Conservation (phyloP, 1,140 invertebrate species). For the Calosoma granatense region DNA sequence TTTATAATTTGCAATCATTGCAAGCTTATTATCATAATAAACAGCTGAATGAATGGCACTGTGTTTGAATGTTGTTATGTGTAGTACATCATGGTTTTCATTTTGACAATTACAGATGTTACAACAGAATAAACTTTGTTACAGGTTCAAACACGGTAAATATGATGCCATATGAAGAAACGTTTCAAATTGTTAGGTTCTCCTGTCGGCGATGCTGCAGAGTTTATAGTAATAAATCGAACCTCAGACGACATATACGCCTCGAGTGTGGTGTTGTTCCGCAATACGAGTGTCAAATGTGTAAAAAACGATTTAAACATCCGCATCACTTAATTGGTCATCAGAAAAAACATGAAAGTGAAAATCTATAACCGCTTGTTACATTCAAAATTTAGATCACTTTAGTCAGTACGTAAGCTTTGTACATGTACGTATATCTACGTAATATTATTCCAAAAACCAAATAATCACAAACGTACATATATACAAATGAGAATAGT, state of each 20-base stretch:
- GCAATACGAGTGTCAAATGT: constrained; percentile 39
- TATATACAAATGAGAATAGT: no score
- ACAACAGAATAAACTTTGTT: not conserved
- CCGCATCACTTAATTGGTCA: constrained; percentile 36
- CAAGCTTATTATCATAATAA: not conserved
- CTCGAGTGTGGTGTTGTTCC: constrained; percentile 46
- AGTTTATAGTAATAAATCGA: constrained; percentile 34
- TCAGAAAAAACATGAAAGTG: constrained; percentile 23
- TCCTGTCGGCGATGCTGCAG: constrained; percentile 2
- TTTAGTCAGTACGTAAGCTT: not conserved
- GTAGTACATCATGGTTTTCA: not conserved
- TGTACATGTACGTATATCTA: no score
- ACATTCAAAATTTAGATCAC: not conserved
- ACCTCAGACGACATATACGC: constrained; percentile 36
- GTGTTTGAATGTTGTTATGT: not conserved
- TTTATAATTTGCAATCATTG: not conserved
- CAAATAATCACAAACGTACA: no score
- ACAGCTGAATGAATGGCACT: not conserved
- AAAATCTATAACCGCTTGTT: constrained; percentile 6
- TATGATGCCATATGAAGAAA: not conserved
- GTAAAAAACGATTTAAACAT: constrained; percentile 40
- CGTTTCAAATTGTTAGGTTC: no score
- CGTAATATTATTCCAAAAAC: no score
- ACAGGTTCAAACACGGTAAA: not conserved
- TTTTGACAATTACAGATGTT: not conserved